A percentile compares a stretch with the other conserved stretches of the same genome.
Evolutionary conservation across 2,113 vertebrate species (phyloP).

Genomic region (Protobothrops mucrosquamatus): DNA sequence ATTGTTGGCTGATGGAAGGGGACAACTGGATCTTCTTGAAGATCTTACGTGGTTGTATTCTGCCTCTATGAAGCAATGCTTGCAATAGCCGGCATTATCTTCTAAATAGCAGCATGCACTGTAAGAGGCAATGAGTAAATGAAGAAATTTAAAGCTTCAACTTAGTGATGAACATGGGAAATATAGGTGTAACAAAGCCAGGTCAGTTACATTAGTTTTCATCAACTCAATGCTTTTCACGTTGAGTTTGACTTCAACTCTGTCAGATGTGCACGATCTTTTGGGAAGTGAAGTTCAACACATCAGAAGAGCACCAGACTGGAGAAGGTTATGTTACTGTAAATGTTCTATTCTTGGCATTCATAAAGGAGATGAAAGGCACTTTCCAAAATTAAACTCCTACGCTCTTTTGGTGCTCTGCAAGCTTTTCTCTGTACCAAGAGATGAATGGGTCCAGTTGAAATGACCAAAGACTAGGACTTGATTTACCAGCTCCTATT

Average conservation of each 20-base stretch:
- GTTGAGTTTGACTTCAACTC: not conserved
- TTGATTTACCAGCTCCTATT: not conserved
- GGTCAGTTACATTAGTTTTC: not conserved
- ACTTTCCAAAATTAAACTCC: not conserved
- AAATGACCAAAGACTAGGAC: not conserved
- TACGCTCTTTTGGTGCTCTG: not conserved
- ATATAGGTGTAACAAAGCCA: no score
- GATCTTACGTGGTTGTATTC: not conserved
- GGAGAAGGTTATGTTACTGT: not conserved
- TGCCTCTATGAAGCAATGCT: not conserved
- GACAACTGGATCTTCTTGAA: not conserved
- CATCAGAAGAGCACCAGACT: not conserved
- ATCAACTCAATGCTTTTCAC: not conserved
- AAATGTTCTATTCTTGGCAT: not conserved
- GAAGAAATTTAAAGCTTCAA: not conserved
- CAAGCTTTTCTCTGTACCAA: not conserved
- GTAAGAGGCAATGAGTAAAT: not conserved
- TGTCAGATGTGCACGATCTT: not conserved
- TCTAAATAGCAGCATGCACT: not conserved
- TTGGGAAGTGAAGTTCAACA: not conserved
- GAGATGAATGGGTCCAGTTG: not conserved
- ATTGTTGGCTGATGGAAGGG: not conserved
- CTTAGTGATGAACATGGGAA: not conserved
- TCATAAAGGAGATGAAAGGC: not conserved
- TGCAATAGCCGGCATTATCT: not conserved